Evolutionary conservation across 2,888 invertebrate genomes (phyloP).

Genomic region (Fragum whitleyi): DNA sequence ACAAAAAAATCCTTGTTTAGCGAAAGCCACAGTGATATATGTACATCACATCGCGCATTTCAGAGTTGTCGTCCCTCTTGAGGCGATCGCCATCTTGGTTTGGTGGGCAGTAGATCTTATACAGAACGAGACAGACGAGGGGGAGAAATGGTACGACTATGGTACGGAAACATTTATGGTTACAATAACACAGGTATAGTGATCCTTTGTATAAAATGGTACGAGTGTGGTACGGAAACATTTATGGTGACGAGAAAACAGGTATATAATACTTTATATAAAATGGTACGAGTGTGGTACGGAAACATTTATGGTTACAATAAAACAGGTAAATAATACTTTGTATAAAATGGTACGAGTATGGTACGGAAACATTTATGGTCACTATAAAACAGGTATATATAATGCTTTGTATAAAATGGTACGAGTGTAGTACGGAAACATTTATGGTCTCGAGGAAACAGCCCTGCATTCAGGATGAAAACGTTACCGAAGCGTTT

Average conservation of each 20-base stretch:
- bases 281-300: too few relatives aligned
- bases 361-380: constrained; percentile 77
- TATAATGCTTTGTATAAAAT: too few relatives aligned
- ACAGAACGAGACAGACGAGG: constrained; percentile 57
- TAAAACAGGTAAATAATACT: constrained; percentile 79
- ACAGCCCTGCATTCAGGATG: too few relatives aligned
- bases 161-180: constrained; percentile 78
- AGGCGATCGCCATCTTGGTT: constrained; percentile 74
- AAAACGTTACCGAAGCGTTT: too few relatives aligned
- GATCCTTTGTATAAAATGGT: constrained; percentile 69
- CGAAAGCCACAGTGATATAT: too few relatives aligned
- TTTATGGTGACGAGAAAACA: too few relatives aligned
- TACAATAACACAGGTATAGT: constrained; percentile 76
- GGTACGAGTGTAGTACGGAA: too few relatives aligned
- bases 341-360: constrained; percentile 78
- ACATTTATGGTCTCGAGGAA: too few relatives aligned
- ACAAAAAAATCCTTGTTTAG: too few relatives aligned
- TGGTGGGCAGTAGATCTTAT: constrained; percentile 82
- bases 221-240: constrained; percentile 73
- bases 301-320: constrained; percentile 77
- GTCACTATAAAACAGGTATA: too few relatives aligned
- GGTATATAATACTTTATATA: too few relatives aligned
- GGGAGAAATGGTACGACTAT: constrained; percentile 76
- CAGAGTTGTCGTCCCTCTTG: constrained; percentile 77
- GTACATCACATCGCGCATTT: too few relatives aligned